phyloP scores from a whole-genome alignment of 2,113 vertebrate species.

The Lates calcarifer region DNA sequence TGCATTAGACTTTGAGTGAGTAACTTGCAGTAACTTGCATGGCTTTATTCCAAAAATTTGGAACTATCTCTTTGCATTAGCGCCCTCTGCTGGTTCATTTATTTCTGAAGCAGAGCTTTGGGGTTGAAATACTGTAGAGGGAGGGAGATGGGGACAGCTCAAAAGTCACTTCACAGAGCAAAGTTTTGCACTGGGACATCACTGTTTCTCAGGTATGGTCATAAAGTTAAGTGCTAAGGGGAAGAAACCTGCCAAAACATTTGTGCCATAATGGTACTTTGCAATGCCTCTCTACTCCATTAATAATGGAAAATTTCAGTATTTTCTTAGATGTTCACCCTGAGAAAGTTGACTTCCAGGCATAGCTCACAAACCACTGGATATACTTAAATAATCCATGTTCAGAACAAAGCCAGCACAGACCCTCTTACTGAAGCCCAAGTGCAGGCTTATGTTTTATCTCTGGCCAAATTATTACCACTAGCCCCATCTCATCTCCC shows the following conservation, averaged over 20 bases:
- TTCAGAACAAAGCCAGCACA: constrained; percentile 5
- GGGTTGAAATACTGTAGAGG: neutral
- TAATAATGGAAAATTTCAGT: neutral
- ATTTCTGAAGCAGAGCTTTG: neutral
- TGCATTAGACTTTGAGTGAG: neutral
- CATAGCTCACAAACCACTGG: neutral
- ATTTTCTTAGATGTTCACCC: constrained; percentile 11
- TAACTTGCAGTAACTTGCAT: no score
- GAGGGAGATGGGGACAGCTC: neutral
- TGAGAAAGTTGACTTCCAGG: neutral
- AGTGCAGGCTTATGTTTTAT: constrained; percentile 44
- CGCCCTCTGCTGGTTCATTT: constrained; percentile 32
- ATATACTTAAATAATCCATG: constrained; percentile 16
- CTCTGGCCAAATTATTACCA: constrained; percentile 36
- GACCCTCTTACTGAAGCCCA: constrained; percentile 9
- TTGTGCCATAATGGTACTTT: neutral
- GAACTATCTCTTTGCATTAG: neutral
- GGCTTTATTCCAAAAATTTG: neutral
- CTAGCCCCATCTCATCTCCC: neutral
- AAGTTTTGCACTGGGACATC: neutral
- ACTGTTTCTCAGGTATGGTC: neutral
- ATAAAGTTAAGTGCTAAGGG: neutral
- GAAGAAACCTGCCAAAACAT: neutral
- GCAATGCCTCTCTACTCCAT: neutral
- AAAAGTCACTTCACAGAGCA: neutral